Conservation (phyloP, 2,888 invertebrate species). For the Coleophora flavipennella region DNA sequence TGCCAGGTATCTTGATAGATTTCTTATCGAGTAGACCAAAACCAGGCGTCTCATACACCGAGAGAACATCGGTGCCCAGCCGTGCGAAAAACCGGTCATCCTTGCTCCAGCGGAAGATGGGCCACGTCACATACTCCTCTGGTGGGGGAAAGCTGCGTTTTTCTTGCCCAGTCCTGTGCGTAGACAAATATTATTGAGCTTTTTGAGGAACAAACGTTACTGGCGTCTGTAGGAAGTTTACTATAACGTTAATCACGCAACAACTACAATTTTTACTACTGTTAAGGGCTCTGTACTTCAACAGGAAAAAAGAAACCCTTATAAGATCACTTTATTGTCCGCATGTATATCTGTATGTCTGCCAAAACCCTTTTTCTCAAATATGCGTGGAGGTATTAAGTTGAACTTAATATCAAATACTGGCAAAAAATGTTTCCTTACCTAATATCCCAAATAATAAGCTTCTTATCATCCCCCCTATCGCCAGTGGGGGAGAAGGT, state of each 20-base stretch:
- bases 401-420: too few species aligned
- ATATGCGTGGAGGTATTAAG: too few species aligned
- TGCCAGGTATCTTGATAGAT: slow-evolving; percentile 91
- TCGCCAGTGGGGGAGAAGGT: slow-evolving; percentile 91
- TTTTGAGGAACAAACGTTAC: too few species aligned
- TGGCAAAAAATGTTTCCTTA: slow-evolving; percentile 26
- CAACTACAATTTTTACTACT: too few species aligned
- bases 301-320: too few species aligned
- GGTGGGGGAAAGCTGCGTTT: slow-evolving; percentile 92
- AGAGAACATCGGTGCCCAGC: slow-evolving; percentile 86
- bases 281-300: too few species aligned
- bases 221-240: too few species aligned
- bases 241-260: too few species aligned
- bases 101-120: slow-evolving; percentile 97
- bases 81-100: slow-evolving; percentile 96
- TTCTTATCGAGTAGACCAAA: slow-evolving; percentile 96
- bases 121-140: slow-evolving; percentile 89
- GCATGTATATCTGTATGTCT: too few species aligned
- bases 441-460: slow-evolving; percentile 98
- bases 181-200: neutral
- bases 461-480: slow-evolving; percentile 81
- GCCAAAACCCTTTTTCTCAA: too few species aligned
- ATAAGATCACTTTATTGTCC: too few species aligned
- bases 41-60: slow-evolving; percentile 96
- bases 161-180: slow-evolving; percentile 84